Percentiles rank a stretch among this genome's conserved stretches.
These are phyloP conservation scores for Chymomyza amoena DNA, from an alignment of 2,888 invertebrate genomes.

Conservation along the genomic window DNA sequence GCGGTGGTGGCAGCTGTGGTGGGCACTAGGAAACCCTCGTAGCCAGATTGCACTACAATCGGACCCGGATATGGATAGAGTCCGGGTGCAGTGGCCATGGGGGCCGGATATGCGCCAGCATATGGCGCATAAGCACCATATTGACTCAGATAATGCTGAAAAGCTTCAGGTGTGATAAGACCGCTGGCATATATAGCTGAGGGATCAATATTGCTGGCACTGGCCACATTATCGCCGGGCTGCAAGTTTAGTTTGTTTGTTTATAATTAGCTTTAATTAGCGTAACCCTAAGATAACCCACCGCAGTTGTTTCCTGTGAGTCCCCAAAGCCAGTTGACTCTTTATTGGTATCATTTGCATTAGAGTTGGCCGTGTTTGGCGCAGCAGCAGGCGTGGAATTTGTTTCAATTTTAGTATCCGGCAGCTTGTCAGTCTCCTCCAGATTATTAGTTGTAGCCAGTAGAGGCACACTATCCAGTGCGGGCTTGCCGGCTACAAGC, in stretches of 20 bases:
- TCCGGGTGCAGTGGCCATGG: slow-evolving; percentile 47
- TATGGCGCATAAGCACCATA: slow-evolving; percentile 65
- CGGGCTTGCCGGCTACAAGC: slow-evolving; percentile 34
- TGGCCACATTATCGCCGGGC: slow-evolving; percentile 51
- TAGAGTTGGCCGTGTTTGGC: slow-evolving; percentile 12
- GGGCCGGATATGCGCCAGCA: slow-evolving; percentile 53
- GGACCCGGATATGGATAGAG: slow-evolving; percentile 72
- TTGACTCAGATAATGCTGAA: slow-evolving; percentile 76
- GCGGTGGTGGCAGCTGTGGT: slow-evolving; percentile 21
- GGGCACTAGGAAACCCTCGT: slow-evolving; percentile 79
- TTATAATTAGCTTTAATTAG: not conserved
- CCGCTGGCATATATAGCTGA: slow-evolving; percentile 63
- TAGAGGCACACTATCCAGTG: slow-evolving; percentile 38
- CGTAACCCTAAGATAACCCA: slow-evolving; percentile 23
- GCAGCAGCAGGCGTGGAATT: slow-evolving; percentile 9
- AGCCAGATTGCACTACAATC: slow-evolving; percentile 77
- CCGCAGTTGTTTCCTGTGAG: slow-evolving; percentile 30
- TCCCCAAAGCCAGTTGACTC: not conserved
- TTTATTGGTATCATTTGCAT: slow-evolving; percentile 10
- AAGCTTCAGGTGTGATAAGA: slow-evolving; percentile 73
- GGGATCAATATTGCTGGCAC: slow-evolving; percentile 69
- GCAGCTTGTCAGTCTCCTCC: slow-evolving; percentile 53
- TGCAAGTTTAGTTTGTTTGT: not conserved
- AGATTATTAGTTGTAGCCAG: slow-evolving; percentile 39
- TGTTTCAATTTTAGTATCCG: slow-evolving; percentile 28